Base-by-base conservation (phyloP, 2,797 vertebrate species). In the Sarcoramphus papa region DNA sequence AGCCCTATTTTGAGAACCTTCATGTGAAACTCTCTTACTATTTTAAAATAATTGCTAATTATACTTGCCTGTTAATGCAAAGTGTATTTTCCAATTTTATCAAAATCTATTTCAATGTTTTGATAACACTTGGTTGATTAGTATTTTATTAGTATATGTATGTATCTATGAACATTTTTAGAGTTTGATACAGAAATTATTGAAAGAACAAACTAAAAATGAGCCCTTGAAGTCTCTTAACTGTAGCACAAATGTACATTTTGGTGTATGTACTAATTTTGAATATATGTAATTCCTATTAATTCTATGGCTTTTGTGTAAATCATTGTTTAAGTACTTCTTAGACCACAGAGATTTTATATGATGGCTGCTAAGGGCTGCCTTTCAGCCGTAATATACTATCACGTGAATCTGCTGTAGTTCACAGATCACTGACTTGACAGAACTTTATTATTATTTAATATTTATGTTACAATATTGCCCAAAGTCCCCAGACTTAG, bases 401-500 rank as follows among this genome's bases (percentile, higher is more conserved):
- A 50, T 93, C 92, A 92, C 16, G 10, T 96, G 94, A 91, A 78
- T 57, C 57, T 72, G 64, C 69, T 85, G 13, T 73, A 82, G 75
- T 94, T 97, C 88, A 95, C 94, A 96, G 93, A 94, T 96, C 94
- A 82, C 88, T 92, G 94, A 86, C 65, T 96, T 97, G 92, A 96
- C 83, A 96, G 94, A 95, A 74, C 74, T 93, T 92, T 84, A 94
- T 95, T 94, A 89, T 95, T 97, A 94, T 95, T 96, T 97, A 91
- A 95, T 95, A 95, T 96, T 95, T 94, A 80, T 94, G 80, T 89
- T 94, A 94, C 53, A 85, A 28, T 94, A 87, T 93, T 95, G 86
- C 80, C 77, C 77, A 91, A 67, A 80, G 83, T 92, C 88, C 92
- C 85, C 48, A 93, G 86, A 47, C 90, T 87, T 63, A 82, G 86